phyloP scores from a whole-genome alignment of 2,888 invertebrate genomes.

The Stenodera caucasica region DNA sequence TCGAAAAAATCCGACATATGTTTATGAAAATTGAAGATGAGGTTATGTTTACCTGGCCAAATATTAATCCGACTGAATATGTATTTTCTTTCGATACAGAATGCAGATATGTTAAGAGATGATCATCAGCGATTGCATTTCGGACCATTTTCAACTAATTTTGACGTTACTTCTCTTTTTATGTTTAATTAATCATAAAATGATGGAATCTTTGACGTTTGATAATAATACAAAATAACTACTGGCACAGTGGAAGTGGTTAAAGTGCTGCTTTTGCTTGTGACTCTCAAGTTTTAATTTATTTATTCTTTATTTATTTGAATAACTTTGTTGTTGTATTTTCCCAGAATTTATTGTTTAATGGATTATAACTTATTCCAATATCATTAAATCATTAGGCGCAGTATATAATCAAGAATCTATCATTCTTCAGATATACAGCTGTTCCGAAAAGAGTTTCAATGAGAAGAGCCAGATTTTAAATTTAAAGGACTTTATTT shows the following conservation, averaged over 20 bases:
- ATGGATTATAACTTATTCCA: no score
- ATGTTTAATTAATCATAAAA: neutral
- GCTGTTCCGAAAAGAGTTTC: neutral
- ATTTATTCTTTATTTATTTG: no score
- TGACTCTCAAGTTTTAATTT: no score
- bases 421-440: no score
- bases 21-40: constrained; percentile 24
- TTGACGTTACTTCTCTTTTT: neutral
- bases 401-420: no score
- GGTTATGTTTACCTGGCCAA: constrained; percentile 70
- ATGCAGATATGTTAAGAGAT: constrained; percentile 68
- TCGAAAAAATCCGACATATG: constrained; percentile 28
- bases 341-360: no score
- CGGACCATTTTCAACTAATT: constrained; percentile 62
- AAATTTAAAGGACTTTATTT: neutral
- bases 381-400: no score
- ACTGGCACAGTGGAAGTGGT: neutral
- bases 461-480: neutral
- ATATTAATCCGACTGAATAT: constrained; percentile 73
- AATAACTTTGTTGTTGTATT: no score
- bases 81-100: constrained; percentile 65
- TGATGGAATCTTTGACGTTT: neutral
- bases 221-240: neutral
- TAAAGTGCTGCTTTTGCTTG: no score
- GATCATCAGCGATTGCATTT: constrained; percentile 69